Base-by-base conservation (phyloP, 2,797 vertebrate species). In the Enteromius radiatus region DNA sequence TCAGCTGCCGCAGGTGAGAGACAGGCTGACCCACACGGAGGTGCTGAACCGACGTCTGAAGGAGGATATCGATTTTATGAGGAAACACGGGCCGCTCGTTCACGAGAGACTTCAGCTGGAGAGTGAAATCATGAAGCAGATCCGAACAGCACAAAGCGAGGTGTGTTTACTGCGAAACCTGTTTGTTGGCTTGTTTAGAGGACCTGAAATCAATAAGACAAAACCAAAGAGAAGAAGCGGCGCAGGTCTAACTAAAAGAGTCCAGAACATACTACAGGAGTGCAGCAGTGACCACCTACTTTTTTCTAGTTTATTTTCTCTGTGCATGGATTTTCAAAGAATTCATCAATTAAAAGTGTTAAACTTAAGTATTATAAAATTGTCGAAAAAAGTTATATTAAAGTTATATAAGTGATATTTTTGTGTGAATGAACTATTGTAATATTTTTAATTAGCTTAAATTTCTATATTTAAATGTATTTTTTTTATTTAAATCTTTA, bases 61-160 rank as follows among this genome's bases (percentile, higher is more conserved):
- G 21, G 84, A 90, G 76, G 89, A 94, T 78, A 84, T 85, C 56
- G 76, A 91, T 88, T 95, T 91, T 15, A 88, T 95, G 92, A 90
- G 86, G 87, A 91, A 92, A 88, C 89, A 93, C 69, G 85, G 84
- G 47, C 91, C 91, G 87, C 93, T 95, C n/a, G 84, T 96, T 88
- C 90, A 94, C 77, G 87, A 88, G 71, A 89, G 88, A 47, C 56
- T 88, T 33, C 65, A 74, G 45, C 28, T 86, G 68, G 89, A 91
- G 73, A 71, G 71, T 19, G 69, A 78, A 52, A 75, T 85, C 83
- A 84, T 90, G 77, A 87, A 49, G 45, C 82, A 85, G 68, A 67
- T 85, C 41, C 84, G 85, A 54, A 21, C 71, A 14, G 85, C 88
- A 41, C 88, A 89, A 76, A n/a, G 5, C 33, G 85, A 95, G 92